A percentile compares a stretch with the other conserved stretches of the same genome.
Evolutionary conservation across 1,140 invertebrate genomes (phyloP).

Genomic region (silkworm (Bombyx mori)): ASM3026992v2 NC_085122.1:13176501-13177000

Average conservation of each 20-base stretch:
- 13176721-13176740: conserved; percentile 59
- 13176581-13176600: conserved; percentile 53
- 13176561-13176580: conserved; percentile 55
- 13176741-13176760: conserved; percentile 52
- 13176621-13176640: conserved; percentile 62
- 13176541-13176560: conserved; percentile 69
- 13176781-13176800: background rate
- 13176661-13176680: conserved; percentile 59
- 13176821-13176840: too few relatives aligned
- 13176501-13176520: conserved; percentile 70
- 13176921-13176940: too few relatives aligned
- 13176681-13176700: conserved; percentile 27
- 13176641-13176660: conserved; percentile 54
- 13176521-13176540: conserved; percentile 65
- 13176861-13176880: too few relatives aligned
- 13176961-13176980: too few relatives aligned
- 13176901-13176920: too few relatives aligned
- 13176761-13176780: conserved; percentile 3
- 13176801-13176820: conserved; percentile 38
- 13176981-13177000: too few relatives aligned
- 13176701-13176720: conserved; percentile 44
- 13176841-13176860: too few relatives aligned
- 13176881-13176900: too few relatives aligned
- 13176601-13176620: conserved; percentile 54
- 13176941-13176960: too few relatives aligned